Conservation (phyloP, 2,113 vertebrate species). For the Erythrolamprus reginae region DNA sequence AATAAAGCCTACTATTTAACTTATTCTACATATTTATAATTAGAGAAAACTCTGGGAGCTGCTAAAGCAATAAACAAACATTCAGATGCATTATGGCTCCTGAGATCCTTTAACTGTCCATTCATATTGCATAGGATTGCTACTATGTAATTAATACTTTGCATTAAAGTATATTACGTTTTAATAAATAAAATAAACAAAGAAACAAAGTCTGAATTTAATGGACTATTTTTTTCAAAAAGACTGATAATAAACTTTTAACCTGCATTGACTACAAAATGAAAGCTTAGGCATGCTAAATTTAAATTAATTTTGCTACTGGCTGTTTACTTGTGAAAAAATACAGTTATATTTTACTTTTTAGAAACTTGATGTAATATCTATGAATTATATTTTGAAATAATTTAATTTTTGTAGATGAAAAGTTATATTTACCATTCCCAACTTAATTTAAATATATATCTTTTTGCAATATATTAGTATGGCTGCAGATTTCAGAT, state of each 20-base stretch:
- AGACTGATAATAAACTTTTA: neutral
- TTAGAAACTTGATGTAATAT: neutral
- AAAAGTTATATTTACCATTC: neutral
- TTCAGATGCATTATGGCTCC: neutral
- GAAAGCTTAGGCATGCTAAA: neutral
- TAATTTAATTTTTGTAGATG: neutral
- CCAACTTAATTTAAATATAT: neutral
- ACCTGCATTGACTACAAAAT: too few relatives aligned
- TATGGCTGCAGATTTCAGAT: neutral
- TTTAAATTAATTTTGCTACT: neutral
- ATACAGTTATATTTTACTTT: neutral
- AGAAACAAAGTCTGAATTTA: neutral
- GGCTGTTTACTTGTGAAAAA: neutral
- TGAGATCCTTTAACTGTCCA: neutral
- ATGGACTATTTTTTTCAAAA: neutral
- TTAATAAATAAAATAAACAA: neutral
- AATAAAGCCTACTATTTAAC: neutral
- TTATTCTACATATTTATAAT: neutral
- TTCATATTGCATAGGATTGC: neutral
- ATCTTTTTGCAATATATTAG: neutral
- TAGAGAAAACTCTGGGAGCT: neutral
- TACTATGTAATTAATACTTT: neutral
- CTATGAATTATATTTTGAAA: neutral
- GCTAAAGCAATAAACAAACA: neutral
- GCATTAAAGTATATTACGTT: neutral